phyloP scores from a whole-genome alignment of 2,888 invertebrate genomes.

The Acanthoscelides obtectus region DNA sequence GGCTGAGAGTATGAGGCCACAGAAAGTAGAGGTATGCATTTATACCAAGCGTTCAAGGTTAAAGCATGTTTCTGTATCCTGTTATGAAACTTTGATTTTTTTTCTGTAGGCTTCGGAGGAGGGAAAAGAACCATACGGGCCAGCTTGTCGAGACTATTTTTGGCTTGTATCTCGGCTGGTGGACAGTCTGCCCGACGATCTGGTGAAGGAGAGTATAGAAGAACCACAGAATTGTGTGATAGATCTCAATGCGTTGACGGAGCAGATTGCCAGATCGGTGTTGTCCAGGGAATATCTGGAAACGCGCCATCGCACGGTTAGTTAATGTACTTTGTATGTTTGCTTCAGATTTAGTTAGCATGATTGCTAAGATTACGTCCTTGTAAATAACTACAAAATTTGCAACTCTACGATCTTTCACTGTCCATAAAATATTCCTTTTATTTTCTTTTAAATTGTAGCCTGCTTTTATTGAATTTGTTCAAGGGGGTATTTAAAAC shows the following conservation, averaged over 20 bases:
- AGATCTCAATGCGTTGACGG: conserved; percentile 62
- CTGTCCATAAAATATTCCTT: too few relatives aligned
- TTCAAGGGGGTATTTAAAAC: too few relatives aligned
- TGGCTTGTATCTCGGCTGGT: conserved; percentile 87
- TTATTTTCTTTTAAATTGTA: too few relatives aligned
- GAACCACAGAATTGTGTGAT: conserved; percentile 55
- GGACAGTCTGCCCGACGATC: conserved; percentile 77
- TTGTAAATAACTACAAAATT: too few relatives aligned
- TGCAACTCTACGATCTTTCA: too few relatives aligned
- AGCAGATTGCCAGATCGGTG: conserved; percentile 70
- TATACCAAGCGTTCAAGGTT: too few relatives aligned
- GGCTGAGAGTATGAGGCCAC: conserved; percentile 80
- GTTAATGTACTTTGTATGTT: too few relatives aligned
- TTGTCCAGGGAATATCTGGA: conserved; percentile 77
- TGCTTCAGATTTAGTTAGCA: too few relatives aligned
- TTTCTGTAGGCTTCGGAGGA: conserved; percentile 55
- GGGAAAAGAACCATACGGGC: conserved; percentile 92
- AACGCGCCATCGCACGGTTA: conserved; percentile 67
- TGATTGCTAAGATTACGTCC: too few relatives aligned
- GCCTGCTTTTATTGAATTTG: too few relatives aligned
- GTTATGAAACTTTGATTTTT: background rate
- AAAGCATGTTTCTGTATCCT: too few relatives aligned
- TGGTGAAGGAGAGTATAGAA: conserved; percentile 62
- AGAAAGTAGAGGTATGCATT: conserved; percentile 49
- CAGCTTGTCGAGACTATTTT: conserved; percentile 91